Base-by-base conservation (phyloP, 2,888 invertebrate genomes). In the Ormyrus labotus region DNA sequence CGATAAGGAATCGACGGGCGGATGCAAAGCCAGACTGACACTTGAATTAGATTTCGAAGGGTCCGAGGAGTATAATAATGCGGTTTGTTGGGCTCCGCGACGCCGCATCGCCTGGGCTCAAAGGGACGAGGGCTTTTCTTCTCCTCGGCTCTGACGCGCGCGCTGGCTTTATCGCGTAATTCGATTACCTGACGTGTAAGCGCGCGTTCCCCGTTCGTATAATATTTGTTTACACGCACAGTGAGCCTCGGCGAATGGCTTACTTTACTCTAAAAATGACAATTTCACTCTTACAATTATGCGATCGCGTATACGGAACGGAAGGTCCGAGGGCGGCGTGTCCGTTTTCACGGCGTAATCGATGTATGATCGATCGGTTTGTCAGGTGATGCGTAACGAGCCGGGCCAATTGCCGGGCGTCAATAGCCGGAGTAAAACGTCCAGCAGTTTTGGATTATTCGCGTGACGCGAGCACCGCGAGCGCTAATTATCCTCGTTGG, bases 401-500 rank as follows among this genome's bases (percentile, higher is more conserved):
- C 51, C 2, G 67, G 67, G 70, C 63, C 72, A 68, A 78, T 73
- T 68, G 78, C 63, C 64, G 13, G 64, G 55, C 70, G 63, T 63
- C 60, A 53, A 53, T 9, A 7, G 47, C 51, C 9, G 55, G 6
- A 64, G n/a, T 60, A 71, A 63, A 61, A 55, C 58, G 60, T 34
- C 50, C 6, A 1, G 67, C 61, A 68, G 64, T 65, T 70, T 73
- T 61, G 78, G 72, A 73, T 74, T 74, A 72, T 79, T 68, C 63
- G 65, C 47, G 69, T 13, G n/a, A 4, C 48, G 11, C 55, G 67
- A 45, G 34, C 34, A 45, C 19, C 6, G 73, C 34, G 34, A 34
- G 34, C 48, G 73, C 65, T 84, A 85, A 86, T 86, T 85, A 85
- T 84, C 84, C 84, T 81, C 84, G 81, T 82, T 67, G 81, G 78